phyloP scores from a whole-genome alignment of 2,113 vertebrate genomes.

The Oryctolagus cuniculus region DNA sequence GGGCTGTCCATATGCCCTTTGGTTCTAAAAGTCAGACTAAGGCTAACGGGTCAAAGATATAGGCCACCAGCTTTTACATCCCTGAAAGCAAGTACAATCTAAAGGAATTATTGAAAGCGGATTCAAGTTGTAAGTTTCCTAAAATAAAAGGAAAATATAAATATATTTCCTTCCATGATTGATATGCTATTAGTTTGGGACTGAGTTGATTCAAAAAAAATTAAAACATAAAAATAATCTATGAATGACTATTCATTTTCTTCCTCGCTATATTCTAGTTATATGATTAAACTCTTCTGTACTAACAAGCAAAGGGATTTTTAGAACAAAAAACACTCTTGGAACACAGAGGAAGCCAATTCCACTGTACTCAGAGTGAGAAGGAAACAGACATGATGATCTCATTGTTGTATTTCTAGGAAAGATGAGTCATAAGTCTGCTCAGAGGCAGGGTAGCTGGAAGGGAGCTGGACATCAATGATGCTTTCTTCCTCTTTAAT shows the following conservation, averaged over 20 bases:
- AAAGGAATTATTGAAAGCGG: not conserved
- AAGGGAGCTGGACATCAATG: slow-evolving; percentile 72
- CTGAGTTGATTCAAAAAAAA: not conserved
- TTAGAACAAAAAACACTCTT: slow-evolving; percentile 69
- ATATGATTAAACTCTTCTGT: slow-evolving; percentile 58
- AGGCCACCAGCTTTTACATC: not conserved
- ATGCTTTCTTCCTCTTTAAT: slow-evolving; percentile 41
- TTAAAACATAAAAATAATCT: not conserved
- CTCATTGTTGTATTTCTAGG: slow-evolving; percentile 87
- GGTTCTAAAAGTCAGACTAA: not conserved
- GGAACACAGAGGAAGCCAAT: slow-evolving; percentile 66
- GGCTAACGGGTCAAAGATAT: not conserved
- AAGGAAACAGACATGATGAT: slow-evolving; percentile 81
- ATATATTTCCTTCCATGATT: not conserved
- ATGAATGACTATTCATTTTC: slow-evolving; percentile 55
- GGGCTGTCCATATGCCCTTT: not conserved
- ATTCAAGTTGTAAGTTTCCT: not conserved
- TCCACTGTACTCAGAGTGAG: slow-evolving; percentile 66
- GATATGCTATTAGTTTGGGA: slow-evolving; percentile 32
- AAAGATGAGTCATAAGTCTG: slow-evolving; percentile 86
- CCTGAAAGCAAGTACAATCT: not conserved
- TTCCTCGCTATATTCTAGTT: slow-evolving; percentile 48
- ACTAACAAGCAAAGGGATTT: slow-evolving; percentile 71
- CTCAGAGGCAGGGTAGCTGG: slow-evolving; percentile 79
- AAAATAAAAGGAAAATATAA: not conserved